Evolutionary conservation across 2,888 invertebrate species (phyloP), one percentile per base, ranked within the genome.

Genomic region (Metacarcinus magister): DNA sequence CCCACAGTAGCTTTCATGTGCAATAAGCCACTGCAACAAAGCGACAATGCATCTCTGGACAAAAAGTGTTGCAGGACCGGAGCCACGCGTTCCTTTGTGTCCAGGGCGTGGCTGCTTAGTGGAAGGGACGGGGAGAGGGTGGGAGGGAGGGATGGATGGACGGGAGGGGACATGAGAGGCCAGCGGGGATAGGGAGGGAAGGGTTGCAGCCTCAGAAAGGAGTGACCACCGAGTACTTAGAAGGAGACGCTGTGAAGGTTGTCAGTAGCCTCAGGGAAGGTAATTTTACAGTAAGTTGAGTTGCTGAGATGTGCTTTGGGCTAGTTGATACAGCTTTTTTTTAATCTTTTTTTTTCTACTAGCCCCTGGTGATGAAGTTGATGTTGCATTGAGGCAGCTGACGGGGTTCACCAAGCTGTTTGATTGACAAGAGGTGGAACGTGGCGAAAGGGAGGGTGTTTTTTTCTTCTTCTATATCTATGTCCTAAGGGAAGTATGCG

Each of bases 11-110:
- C 95, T 94, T 94, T 96, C 95, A 96, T 91, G 95, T 94, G 95
- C 94, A 96, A 96, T 96, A 96, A 94, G 95, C 94, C 95, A 48
- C 75, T 96, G 95, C 95, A 96, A 96, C 95, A 96, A 96, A 96
- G 95, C 95, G 44, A 94, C 94, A 94, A 96, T 94, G 94, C 94
- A 94, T 43, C 87, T 67, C 44, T 13, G 94, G 48, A 75, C 94
- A 94, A 96, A 96, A 96, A 96, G 89, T 87, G 93, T 44, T 93
- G 93, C 93, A 93, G 95, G 95, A 89, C 93, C 93, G 54, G 67
- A 32, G 95, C 93, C 95, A 95, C 95, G 95, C 95, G 93, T 28
- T 32, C 92, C 95, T 95, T 95, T 95, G 95, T 95, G 67, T 19
- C 94, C 75, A 75, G 95, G 91, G 95, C 60, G 95, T 91, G 92